Base-by-base conservation (phyloP, 2,113 vertebrate species). In the Pelecanoides urinatrix region DNA sequence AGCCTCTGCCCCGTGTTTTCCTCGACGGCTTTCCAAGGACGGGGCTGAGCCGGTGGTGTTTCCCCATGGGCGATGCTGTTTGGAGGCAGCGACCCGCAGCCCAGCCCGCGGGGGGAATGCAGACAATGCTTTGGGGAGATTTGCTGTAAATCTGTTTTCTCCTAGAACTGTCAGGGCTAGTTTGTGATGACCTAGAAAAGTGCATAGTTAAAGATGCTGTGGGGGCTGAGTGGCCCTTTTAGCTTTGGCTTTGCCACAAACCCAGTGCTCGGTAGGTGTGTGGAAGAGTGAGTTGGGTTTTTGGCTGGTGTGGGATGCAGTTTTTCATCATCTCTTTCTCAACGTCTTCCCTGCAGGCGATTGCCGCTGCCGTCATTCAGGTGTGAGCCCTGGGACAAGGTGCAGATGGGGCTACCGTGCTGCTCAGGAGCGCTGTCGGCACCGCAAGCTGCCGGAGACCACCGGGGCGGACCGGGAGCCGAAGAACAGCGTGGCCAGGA, bases 1-100 rank as follows among this genome's bases (percentile, higher is more conserved):
- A 97, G 91, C 87, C 66, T 75, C 75, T 65, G 96, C 96, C 80
- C 81, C 7, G 10, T 20, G 22, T 92, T 96, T 96, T 96, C 95
- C 96, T 38, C 4, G 30, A 93, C 91, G 97, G 76, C 88, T 97
- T 95, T 94, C 92, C 88, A 92, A 90, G 96, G 95, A 85, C 5
- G 7, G 81, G 29, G 95, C 96, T 66, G 80, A 92, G 92, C 62
- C 18, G 8, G 36, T 4, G 52, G 70, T 61, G 23, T 5, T 80
- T 56, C 92, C 76, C 93, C 72, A 1, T 5, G 65, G 97, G 95
- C 21, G 30, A 91, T 93, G 97, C 67, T 89, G 59, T 88, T 84
- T 86, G 92, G 65, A 63, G 83, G 74, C 74, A 87, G 77, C 8
- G 45, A 92, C 55, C 76, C 6, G 3, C 90, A 66, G 86, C 58